phyloP scores from a whole-genome alignment of 2,797 vertebrate genomes.

The Helarctos malayanus region DNA sequence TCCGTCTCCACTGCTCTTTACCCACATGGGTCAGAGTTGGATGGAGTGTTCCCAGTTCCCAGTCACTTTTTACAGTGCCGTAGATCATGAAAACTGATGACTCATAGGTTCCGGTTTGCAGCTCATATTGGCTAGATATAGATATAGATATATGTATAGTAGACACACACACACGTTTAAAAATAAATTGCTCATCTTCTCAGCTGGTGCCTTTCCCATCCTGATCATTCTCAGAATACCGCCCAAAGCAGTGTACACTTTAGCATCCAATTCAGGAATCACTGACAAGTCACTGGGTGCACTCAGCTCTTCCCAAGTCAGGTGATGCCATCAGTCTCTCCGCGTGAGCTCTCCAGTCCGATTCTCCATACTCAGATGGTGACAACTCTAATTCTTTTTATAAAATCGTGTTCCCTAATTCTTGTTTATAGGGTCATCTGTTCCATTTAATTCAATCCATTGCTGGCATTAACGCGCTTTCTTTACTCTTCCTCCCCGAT shows the following conservation, averaged over 20 bases:
- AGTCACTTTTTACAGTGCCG: background rate
- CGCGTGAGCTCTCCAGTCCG: background rate
- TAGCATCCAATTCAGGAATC: background rate
- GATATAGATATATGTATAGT: background rate
- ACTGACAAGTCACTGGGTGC: background rate
- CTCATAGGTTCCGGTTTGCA: background rate
- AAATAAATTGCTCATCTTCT: background rate
- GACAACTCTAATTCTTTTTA: constrained; percentile 17
- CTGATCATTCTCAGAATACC: background rate
- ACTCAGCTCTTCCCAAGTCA: background rate
- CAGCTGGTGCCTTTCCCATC: background rate
- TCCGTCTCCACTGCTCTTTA: background rate
- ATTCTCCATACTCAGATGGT: background rate
- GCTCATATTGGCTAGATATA: background rate
- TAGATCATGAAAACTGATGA: background rate
- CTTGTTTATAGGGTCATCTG: constrained; percentile 5
- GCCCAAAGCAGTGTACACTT: background rate
- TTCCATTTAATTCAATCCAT: constrained; percentile 50
- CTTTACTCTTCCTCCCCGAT: constrained; percentile 32
- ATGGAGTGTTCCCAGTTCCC: background rate
- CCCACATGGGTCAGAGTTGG: background rate
- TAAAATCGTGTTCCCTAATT: background rate
- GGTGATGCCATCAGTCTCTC: background rate
- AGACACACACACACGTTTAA: background rate
- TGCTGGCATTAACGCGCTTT: background rate